Percentiles rank a stretch among this genome's conserved stretches.
Conservation (phyloP, 2,113 vertebrate species). For the Rhea americana region DNA sequence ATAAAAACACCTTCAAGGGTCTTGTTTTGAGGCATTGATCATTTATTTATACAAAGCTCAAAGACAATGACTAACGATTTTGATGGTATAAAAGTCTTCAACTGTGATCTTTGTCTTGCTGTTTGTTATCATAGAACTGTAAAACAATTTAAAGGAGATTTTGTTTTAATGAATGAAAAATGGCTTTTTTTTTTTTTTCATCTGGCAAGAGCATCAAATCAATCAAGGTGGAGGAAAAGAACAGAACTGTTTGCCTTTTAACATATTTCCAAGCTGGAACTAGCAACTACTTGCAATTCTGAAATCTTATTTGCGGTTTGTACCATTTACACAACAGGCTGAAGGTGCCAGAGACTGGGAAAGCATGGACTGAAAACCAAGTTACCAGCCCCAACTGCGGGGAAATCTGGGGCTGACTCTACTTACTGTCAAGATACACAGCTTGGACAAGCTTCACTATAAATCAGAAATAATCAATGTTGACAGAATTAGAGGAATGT, state of each 20-base stretch:
- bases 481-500: neutral
- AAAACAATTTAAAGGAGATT: constrained; percentile 70
- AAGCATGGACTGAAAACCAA: neutral
- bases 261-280: constrained; percentile 27
- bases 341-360: neutral
- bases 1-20: constrained; percentile 82
- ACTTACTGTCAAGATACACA: neutral
- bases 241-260: constrained; percentile 4
- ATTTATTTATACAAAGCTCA: constrained; percentile 79
- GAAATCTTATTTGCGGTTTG: constrained; percentile 13
- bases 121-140: constrained; percentile 68
- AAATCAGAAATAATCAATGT: neutral
- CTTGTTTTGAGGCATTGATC: constrained; percentile 82
- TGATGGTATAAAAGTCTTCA: constrained; percentile 68
- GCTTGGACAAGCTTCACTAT: fast-evolving
- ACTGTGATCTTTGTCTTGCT: constrained; percentile 68
- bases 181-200: neutral
- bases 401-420: neutral
- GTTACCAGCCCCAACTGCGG: neutral
- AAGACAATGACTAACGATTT: constrained; percentile 77
- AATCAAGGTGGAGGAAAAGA: constrained; percentile 69
- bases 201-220: constrained; percentile 69
- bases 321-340: neutral
- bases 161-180: constrained; percentile 72
- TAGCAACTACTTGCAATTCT: neutral